Percentiles rank a stretch among this genome's conserved stretches.
phyloP scores from a whole-genome alignment of 2,888 invertebrate genomes.

The Linnaemya vulpina region DNA sequence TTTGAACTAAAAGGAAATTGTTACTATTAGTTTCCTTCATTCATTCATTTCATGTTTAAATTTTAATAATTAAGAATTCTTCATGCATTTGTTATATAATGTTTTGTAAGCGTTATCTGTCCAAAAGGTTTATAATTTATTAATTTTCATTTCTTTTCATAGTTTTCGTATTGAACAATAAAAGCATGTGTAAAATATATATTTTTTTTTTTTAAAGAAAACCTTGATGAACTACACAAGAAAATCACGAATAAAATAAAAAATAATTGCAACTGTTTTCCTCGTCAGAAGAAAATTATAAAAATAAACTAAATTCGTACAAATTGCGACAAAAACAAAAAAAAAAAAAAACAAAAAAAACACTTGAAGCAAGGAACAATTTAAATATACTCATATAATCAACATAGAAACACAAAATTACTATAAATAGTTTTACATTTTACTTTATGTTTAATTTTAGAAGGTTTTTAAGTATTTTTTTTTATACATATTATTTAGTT shows the following conservation, averaged over 20 bases:
- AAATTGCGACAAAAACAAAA: slow-evolving; percentile 41
- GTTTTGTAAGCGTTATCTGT: neutral
- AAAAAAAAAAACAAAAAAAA: slow-evolving; percentile 19
- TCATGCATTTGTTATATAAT: neutral
- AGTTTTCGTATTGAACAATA: slow-evolving; percentile 23
- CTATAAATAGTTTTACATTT: slow-evolving; percentile 20
- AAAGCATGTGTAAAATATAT: slow-evolving; percentile 13
- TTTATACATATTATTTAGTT: slow-evolving; percentile 37
- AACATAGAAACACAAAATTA: slow-evolving; percentile 36
- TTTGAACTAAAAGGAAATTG: neutral
- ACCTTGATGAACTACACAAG: slow-evolving; percentile 3
- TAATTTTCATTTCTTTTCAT: neutral
- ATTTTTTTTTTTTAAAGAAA: neutral
- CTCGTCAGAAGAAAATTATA: slow-evolving; percentile 4
- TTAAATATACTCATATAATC: slow-evolving; percentile 65
- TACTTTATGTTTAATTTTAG: slow-evolving; percentile 13
- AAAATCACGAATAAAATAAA: slow-evolving; percentile 34
- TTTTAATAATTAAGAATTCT: neutral
- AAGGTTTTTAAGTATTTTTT: slow-evolving; percentile 12
- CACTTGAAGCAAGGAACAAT: slow-evolving; percentile 20
- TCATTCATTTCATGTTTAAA: no score
- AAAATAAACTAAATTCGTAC: slow-evolving; percentile 41
- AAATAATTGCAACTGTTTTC: slow-evolving; percentile 3
- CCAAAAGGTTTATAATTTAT: slow-evolving; percentile 21
- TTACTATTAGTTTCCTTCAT: no score